Conservation (phyloP, 1,140 invertebrate genomes). For the Brachionus manjavacas region DNA sequence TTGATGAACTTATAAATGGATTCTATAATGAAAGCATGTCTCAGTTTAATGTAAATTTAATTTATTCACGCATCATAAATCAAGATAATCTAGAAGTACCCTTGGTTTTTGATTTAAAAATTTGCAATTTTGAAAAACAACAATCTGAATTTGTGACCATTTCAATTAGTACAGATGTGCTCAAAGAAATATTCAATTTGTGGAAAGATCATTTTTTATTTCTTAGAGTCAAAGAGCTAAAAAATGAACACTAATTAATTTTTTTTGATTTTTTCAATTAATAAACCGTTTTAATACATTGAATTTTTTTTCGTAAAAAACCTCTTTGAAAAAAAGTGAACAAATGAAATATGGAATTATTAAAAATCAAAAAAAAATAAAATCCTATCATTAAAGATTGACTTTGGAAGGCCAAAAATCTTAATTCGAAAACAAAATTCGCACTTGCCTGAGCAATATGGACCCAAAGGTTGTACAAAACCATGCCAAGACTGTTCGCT, state of each 20-base stretch:
- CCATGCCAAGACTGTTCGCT: too few relatives aligned
- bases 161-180: background rate
- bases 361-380: too few relatives aligned
- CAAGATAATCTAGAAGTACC: background rate
- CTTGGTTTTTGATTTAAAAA: slow-evolving; percentile 2
- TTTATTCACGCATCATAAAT: background rate
- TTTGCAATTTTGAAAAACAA: background rate
- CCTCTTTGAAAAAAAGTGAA: too few relatives aligned
- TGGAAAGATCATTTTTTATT: slow-evolving; percentile 20
- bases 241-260: background rate
- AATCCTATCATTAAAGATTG: too few relatives aligned
- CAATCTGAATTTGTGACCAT: background rate
- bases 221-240: background rate
- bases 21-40: background rate
- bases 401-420: too few relatives aligned
- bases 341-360: too few relatives aligned
- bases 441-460: too few relatives aligned
- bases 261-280: too few relatives aligned
- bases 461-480: too few relatives aligned
- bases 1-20: background rate
- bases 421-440: too few relatives aligned
- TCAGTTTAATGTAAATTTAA: background rate
- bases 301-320: too few relatives aligned
- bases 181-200: background rate
- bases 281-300: too few relatives aligned